Evolutionary conservation across 2,888 invertebrate genomes (phyloP), one percentile per base, ranked within the genome.

Genomic region (Vandiemenella viatica): DNA sequence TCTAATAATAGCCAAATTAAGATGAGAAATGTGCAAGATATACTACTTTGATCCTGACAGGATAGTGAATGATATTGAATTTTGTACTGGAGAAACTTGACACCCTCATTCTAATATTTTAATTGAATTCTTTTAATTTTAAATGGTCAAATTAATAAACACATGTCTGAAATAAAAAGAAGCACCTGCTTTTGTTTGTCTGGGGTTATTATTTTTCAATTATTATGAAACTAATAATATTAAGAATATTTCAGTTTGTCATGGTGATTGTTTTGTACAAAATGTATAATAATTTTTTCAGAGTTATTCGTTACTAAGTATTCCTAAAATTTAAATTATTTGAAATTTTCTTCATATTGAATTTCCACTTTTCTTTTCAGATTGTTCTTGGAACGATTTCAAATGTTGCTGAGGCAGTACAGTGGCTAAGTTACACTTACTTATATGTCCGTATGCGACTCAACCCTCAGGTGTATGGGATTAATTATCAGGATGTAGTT

Each of bases 371-470:
- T 52, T 55, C 53, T 58, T 65, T 62, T 19, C 63, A 86, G 83
- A 79, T 93, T 46, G 81, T 90, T 0, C 71, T 96, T 15, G 97
- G 98, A n/a, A 97, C 95, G 1, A 92, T 99, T 21, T 83, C 89
- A 0, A 97, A 89, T 60, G 77, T 97, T 5, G 84, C 87, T 52
- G 98, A 99, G 67, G 98, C 95, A 0, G 88, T 97, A 0, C 85
- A 91, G 63, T 99, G 98, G 98, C 70, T 99, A 20, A 91, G 90
- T 60, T 98, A 97, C 63, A 96, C 97, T 0, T 97, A 98, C 63
- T 72, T 98, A 21, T 93, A 83, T 66, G 89, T 95, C 5, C 75
- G 98, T 57, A 95, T 97, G 84, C 76, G 83, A 55, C 79, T 85
- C 47, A 98, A 98, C 72, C 93, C 93, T 4, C 71, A 78, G 51